A percentile compares a stretch with the other conserved stretches of the same genome.
Conservation (phyloP, 37 sponge, comb jelly and placozoan genomes). For the Petrosia ficiformis region DNA sequence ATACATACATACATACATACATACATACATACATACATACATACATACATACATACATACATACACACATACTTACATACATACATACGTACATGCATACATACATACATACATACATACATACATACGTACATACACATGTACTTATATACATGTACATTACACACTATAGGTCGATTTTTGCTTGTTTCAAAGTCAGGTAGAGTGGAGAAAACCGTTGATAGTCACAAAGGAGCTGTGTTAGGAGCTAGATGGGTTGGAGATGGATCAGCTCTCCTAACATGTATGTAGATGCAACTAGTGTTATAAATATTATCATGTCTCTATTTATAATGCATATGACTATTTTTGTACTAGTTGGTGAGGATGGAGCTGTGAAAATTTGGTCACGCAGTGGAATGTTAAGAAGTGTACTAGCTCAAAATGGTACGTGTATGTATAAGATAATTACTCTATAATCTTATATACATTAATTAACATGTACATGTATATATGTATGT, state of each 20-base stretch:
- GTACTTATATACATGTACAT: too few relatives aligned
- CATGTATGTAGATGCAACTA: constrained; percentile 62
- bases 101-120: too few relatives aligned
- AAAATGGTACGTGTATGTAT: constrained; percentile 46
- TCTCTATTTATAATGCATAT: not conserved
- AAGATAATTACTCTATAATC: not conserved
- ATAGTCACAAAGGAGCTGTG: constrained; percentile 95
- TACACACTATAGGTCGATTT: constrained; percentile 76
- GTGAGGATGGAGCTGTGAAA: constrained; percentile 95
- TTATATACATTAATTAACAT: not conserved
- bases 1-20: too few relatives aligned
- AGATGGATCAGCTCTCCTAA: constrained; percentile 84
- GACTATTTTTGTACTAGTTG: constrained; percentile 64
- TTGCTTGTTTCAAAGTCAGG: constrained; percentile 78
- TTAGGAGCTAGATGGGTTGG: constrained; percentile 73
- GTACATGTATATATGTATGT: not conserved
- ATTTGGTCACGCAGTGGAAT: constrained; percentile 94
- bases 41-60: too few relatives aligned
- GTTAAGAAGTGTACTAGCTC: constrained; percentile 83
- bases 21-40: too few relatives aligned
- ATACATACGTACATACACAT: too few relatives aligned
- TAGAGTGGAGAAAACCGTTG: constrained; percentile 87
- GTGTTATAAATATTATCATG: not conserved
- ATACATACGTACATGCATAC: too few relatives aligned
- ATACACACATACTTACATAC: too few relatives aligned